Conservation (phyloP, 2,888 invertebrate species). For the Tetheella fluctuosa region DNA sequence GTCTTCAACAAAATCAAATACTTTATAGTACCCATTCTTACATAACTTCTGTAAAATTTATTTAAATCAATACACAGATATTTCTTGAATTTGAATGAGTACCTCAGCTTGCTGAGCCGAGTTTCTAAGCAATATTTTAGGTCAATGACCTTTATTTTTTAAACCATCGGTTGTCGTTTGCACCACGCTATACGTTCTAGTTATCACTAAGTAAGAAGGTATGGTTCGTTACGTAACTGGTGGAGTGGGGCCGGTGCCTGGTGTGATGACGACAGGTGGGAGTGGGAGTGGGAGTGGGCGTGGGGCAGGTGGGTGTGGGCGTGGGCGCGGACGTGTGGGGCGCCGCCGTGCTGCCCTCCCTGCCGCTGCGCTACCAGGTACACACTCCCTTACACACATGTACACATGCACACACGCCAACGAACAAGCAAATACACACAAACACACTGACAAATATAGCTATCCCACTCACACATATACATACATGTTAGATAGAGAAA, state of each 20-base stretch:
- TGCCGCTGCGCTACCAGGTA: constrained; percentile 75
- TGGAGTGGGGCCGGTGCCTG: constrained; percentile 17
- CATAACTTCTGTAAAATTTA: no score
- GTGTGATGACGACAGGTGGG: constrained; percentile 15
- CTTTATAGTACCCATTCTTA: no score
- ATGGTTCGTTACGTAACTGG: constrained; percentile 27
- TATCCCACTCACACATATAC: background rate
- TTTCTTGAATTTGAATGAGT: no score
- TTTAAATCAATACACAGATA: no score
- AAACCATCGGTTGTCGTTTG: no score
- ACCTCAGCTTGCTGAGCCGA: no score
- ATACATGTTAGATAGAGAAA: background rate
- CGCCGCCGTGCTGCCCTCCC: constrained; percentile 65
- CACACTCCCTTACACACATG: constrained; percentile 10
- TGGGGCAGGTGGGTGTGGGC: no score
- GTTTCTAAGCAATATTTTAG: no score
- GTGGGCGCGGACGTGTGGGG: constrained; percentile 59
- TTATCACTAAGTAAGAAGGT: background rate
- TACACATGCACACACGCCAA: background rate
- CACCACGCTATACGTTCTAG: background rate
- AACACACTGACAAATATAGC: no score
- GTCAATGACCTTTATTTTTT: no score
- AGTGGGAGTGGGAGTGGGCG: constrained; percentile 52
- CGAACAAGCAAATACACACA: background rate
- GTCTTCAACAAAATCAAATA: no score